Conservation (phyloP, 2,888 invertebrate genomes). For the Salpingus planirostris region DNA sequence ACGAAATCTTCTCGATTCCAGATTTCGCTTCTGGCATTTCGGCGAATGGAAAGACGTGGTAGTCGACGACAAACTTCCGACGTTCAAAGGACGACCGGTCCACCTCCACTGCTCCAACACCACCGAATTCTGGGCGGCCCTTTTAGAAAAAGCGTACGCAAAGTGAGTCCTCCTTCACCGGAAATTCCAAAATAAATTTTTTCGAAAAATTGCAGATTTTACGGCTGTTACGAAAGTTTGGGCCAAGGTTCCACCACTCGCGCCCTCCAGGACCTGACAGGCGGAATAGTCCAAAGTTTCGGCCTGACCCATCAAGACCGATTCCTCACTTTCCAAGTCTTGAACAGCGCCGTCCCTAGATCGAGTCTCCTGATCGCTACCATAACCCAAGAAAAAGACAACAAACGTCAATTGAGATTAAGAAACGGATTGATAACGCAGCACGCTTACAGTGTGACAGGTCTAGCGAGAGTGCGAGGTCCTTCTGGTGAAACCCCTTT, state of each 20-base stretch:
- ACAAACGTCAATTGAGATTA: constrained; percentile 48
- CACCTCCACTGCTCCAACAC: constrained; percentile 53
- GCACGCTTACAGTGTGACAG: constrained; percentile 62
- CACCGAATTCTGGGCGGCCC: constrained; percentile 67
- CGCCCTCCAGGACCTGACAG: constrained; percentile 64
- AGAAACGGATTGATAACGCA: constrained; percentile 57
- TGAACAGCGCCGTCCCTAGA: constrained; percentile 61
- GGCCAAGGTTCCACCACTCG: constrained; percentile 56
- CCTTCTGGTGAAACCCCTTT: constrained; percentile 50
- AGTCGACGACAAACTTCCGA: constrained; percentile 69
- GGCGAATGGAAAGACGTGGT: constrained; percentile 67
- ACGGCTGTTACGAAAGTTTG: constrained; percentile 61
- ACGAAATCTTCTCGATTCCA: constrained; percentile 38
- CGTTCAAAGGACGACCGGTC: constrained; percentile 54
- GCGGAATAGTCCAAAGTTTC: constrained; percentile 68
- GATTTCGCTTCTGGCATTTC: constrained; percentile 73
- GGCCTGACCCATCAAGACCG: constrained; percentile 54
- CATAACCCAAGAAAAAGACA: constrained; percentile 51
- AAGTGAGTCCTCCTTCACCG: constrained; percentile 50
- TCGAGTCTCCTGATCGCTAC: constrained; percentile 61
- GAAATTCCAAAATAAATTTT: too few relatives aligned
- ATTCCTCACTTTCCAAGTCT: constrained; percentile 55
- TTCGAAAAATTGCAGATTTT: constrained; percentile 52
- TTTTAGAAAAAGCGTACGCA: constrained; percentile 74
- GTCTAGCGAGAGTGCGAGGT: constrained; percentile 58